Evolutionary conservation across 2,113 vertebrate species (phyloP).

Genomic region (Pitta sordida): DNA sequence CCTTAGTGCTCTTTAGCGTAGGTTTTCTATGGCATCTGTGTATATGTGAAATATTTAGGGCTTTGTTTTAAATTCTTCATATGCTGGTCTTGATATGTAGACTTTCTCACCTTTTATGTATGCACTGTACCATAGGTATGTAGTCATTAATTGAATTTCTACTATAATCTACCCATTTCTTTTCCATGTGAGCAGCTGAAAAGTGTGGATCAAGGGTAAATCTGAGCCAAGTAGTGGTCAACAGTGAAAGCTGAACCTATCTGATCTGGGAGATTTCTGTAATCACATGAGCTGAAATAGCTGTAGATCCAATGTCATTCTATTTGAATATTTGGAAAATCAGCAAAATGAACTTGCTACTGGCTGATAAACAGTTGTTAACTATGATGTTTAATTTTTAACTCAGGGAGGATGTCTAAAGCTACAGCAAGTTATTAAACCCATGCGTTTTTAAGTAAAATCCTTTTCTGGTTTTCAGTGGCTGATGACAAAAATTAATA

Average conservation of each 20-base stretch:
- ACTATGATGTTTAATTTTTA: conserved; percentile 33
- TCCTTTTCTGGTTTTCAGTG: neutral
- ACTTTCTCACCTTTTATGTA: neutral
- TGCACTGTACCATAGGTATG: accelerated
- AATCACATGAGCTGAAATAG: conserved; percentile 17
- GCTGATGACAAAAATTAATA: conserved; percentile 13
- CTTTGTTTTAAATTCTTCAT: neutral
- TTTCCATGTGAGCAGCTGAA: neutral
- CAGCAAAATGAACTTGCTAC: conserved; percentile 37
- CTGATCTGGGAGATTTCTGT: conserved; percentile 2
- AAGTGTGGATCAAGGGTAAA: conserved; percentile 51
- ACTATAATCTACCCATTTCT: neutral
- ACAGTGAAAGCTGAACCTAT: conserved; percentile 28
- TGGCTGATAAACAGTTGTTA: conserved; percentile 35
- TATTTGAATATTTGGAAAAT: conserved; percentile 48
- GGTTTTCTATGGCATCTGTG: neutral
- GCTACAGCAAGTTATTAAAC: neutral
- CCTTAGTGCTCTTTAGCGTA: neutral
- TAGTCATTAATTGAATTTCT: neutral
- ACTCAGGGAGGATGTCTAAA: neutral
- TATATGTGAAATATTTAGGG: neutral
- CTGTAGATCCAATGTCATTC: conserved; percentile 19
- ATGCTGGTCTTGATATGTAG: neutral
- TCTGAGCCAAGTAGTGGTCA: neutral
- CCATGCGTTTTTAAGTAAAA: neutral